Conservation (phyloP, 2,888 invertebrate genomes). For the Drosophila subsilvestris region DNA sequence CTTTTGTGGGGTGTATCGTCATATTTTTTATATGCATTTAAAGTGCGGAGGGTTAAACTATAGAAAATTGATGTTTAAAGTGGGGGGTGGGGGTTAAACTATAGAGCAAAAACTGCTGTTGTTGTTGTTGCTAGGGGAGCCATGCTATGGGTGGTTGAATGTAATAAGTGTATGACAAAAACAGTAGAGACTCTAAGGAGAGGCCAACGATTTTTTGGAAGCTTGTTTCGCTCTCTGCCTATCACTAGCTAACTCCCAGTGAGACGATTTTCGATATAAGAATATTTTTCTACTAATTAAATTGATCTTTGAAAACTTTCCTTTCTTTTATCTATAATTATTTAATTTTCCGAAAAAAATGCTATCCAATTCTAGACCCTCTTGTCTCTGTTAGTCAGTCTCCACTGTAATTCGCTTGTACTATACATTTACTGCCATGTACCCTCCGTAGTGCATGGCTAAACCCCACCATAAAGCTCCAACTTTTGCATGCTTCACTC, state of each 20-base stretch:
- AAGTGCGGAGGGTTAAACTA: too few relatives aligned
- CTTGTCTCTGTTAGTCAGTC: neutral
- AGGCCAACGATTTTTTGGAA: neutral
- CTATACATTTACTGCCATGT: neutral
- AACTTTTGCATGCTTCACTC: conserved; percentile 42
- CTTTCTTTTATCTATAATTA: too few relatives aligned
- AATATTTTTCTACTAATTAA: neutral
- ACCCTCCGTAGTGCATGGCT: neutral
- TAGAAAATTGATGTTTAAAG: too few relatives aligned
- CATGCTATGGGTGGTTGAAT: conserved; percentile 1
- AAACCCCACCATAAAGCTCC: conserved; percentile 42
- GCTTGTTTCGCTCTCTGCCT: too few relatives aligned
- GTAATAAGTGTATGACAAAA: neutral
- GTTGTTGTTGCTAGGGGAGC: neutral
- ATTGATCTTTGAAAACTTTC: neutral
- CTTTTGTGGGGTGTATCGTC: neutral
- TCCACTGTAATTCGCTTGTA: conserved; percentile 13
- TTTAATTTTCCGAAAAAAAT: too few relatives aligned
- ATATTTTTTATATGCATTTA: neutral
- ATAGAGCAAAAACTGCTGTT: neutral
- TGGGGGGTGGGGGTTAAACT: neutral
- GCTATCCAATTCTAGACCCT: neutral
- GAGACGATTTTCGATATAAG: neutral
- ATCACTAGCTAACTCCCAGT: too few relatives aligned
- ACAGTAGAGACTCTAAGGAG: neutral